Base-by-base conservation (phyloP, 2,797 vertebrate genomes). In the Prunella strophiata region DNA sequence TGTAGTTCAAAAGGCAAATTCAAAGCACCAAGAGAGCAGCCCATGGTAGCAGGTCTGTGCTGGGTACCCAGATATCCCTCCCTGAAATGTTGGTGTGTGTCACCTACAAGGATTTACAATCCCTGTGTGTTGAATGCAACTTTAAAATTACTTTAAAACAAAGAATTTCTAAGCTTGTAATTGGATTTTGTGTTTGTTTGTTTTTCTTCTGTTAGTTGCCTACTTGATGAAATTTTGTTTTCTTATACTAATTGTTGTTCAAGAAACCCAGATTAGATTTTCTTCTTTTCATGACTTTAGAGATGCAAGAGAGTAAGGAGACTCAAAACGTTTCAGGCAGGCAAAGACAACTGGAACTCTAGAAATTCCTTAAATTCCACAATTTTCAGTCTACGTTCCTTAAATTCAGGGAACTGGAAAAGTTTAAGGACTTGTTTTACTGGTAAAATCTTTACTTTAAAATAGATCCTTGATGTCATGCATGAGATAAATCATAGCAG, bases 401-500 rank as follows among this genome's bases (percentile, higher is more conserved):
- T 57, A 57, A 81, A 66, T 91, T 65, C 70, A 77, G 52, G 29
- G 66, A 92, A 67, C 32, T 34, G 75, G 81, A 71, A 68, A 88
- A 88, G 72, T 72, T 76, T 71, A 93, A 90, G 52, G 23, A 32
- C 57, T 92, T 87, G 40, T 85, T 94, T 62, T 42, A 47, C 63
- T 85, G 29, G 47, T 51, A 59, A 80, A 92, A 75, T 76, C 42
- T 78, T 92, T 62, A 38, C 43, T 84, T 94, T 85, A 83, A 86
- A 94, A 92, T 80, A 94, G 84, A 92, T 73, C 65, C 71, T 76
- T 72, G 87, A 79, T 92, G 70, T 94, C 91, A 87, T 52, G 38
- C 84, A 61, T 75, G 88, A 93, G 74, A 76, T 89, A 93, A 93
- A 94, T 94, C 83, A 94, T 91, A 76, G 68, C 84, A 92, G 43